Evolutionary conservation across 2,888 invertebrate species (phyloP), one percentile per base, ranked within the genome.

Genomic region (Ichneumoninae sp.): DNA sequence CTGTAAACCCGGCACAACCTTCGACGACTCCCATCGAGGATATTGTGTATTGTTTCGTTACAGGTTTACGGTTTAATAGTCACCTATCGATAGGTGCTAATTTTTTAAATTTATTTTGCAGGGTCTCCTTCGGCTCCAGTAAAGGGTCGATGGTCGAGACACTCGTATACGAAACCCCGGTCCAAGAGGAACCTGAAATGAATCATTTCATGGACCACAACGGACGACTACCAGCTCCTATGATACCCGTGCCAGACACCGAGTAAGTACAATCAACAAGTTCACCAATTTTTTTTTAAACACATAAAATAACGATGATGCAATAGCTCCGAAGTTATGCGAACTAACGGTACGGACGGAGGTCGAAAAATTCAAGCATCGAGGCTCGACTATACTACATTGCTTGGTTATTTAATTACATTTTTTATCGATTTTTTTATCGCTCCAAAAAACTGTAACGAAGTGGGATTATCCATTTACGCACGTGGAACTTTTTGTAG

Each of bases 111-210:
- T 26, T 65, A 57, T 30, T 36, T 30, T 33, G 16, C 95, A 98
- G 98, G 95, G 98, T 98, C 88, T 98, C 98, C 72, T 98, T 98
- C 94, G 98, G 98, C 88, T 98, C 98, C 93, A 98, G 98, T 89
- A 98, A 98, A 94, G 98, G 98, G 88, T 98, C 98, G 74, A 98
- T 98, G 98, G 98, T 98, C 87, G 98, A 98, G 95, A 98, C 98
- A 69, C 95, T 98, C 89, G 97, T 98, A 89, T 98, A 97, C 94
- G 98, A 98, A 94, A 95, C 95, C 72, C 96, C 95, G 84, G 95
- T 97, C 74, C 97, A 97, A 91, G 97, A 97, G 94, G 97, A 97
- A 92, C 96, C 96, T 10, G 96, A 96, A 94, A 95, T 95, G 91
- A 96, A 96, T 94, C 96, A 92, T 71, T 93, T 93, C 86, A 82